phyloP scores from a whole-genome alignment of 2,797 vertebrate genomes.

The Dendrocincla fuliginosa region DNA sequence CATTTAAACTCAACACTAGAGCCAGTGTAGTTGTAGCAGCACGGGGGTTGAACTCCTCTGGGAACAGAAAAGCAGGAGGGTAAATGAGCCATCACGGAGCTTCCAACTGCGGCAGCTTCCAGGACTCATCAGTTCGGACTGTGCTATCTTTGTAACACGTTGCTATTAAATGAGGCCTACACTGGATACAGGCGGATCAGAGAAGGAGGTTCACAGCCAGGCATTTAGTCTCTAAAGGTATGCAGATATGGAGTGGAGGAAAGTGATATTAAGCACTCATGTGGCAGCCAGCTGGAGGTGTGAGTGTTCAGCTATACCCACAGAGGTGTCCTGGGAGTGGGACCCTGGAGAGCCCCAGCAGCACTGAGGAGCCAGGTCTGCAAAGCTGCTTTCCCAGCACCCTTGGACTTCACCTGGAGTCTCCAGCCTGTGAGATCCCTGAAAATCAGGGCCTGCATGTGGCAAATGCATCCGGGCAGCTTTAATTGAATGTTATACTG shows the following conservation, averaged over 20 bases:
- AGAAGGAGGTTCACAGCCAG: not conserved
- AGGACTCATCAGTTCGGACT: conserved; percentile 15
- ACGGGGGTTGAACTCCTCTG: not conserved
- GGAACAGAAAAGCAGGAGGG: not conserved
- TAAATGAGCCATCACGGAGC: not conserved
- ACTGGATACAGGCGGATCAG: not conserved
- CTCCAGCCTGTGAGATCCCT: not conserved
- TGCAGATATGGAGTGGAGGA: not conserved
- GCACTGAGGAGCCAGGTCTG: not conserved
- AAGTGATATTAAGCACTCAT: conserved; percentile 11
- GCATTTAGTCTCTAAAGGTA: conserved; percentile 53
- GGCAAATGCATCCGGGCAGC: not conserved
- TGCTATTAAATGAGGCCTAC: conserved; percentile 48
- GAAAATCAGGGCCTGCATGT: not conserved
- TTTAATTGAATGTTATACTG: not conserved
- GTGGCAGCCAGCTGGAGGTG: conserved; percentile 18
- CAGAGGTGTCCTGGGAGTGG: not conserved
- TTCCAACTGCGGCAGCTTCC: not conserved
- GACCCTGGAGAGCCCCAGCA: not conserved
- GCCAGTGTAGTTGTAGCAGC: not conserved
- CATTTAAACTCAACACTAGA: not conserved
- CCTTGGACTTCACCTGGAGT: not conserved
- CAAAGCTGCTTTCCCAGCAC: not conserved
- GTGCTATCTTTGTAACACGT: conserved; percentile 51
- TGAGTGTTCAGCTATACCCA: not conserved